phyloP scores from a whole-genome alignment of 1,140 invertebrate genomes.

The Caligus rogercresseyi region DNA sequence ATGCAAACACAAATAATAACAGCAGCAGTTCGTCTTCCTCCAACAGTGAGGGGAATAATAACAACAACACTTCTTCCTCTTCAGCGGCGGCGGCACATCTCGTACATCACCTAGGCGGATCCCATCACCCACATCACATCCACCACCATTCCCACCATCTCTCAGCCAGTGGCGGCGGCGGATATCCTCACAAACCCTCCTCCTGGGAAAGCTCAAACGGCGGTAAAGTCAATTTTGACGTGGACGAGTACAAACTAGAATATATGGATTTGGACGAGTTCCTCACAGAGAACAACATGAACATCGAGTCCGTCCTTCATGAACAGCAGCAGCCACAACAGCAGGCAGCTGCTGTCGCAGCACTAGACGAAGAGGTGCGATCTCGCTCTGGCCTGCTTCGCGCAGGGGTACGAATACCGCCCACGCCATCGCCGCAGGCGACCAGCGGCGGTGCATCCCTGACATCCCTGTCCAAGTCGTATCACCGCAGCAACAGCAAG shows the following conservation, averaged over 20 bases:
- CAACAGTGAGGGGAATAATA: too few relatives aligned
- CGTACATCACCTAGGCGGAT: too few relatives aligned
- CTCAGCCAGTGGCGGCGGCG: not conserved
- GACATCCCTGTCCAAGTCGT: conserved; percentile 8
- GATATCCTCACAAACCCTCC: not conserved
- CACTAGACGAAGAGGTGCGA: not conserved
- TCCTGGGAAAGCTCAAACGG: not conserved
- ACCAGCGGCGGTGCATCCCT: not conserved
- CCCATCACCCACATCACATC: too few relatives aligned
- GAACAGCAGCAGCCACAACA: conserved; percentile 14
- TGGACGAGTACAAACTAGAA: conserved; percentile 2
- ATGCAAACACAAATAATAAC: too few relatives aligned
- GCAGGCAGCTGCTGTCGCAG: not conserved
- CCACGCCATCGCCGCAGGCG: too few relatives aligned
- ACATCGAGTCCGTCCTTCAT: conserved; percentile 2
- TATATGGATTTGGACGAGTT: conserved; percentile 14
- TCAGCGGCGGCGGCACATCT: too few relatives aligned
- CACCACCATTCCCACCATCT: not conserved
- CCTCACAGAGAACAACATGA: conserved; percentile 10
- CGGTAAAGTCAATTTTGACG: not conserved
- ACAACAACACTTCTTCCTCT: too few relatives aligned
- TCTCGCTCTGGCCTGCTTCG: not conserved
- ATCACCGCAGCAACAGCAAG: conserved; percentile 1
- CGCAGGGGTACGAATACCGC: too few relatives aligned
- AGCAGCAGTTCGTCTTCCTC: too few relatives aligned